These are phyloP conservation scores for Buathra laborator DNA, from an alignment of 2,888 invertebrate genomes.

Conservation along the genomic window DNA sequence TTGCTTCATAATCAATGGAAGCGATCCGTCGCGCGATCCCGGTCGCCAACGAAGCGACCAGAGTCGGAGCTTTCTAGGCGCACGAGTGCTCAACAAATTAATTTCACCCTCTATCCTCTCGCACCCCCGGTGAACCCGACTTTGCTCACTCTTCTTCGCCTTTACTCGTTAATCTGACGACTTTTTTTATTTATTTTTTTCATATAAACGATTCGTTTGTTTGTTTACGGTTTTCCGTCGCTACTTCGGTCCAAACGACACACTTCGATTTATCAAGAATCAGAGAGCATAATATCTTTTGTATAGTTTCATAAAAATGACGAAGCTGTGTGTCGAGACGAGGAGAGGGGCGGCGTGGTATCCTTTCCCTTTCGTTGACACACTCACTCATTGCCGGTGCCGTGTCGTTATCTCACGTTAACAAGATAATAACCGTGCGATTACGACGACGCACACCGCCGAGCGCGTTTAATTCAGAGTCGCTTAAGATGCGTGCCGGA, in stretches of 20 bases:
- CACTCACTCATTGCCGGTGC: neutral
- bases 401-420: slow-evolving; percentile 73
- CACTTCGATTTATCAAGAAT: too few species aligned
- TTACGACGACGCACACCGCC: slow-evolving; percentile 73
- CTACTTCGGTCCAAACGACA: too few species aligned
- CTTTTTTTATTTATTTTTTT: neutral
- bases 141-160: slow-evolving; percentile 30
- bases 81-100: slow-evolving; percentile 77
- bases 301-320: neutral
- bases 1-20: slow-evolving; percentile 82
- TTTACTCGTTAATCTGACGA: neutral
- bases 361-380: slow-evolving; percentile 16
- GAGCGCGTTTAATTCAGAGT: slow-evolving; percentile 79
- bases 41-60: slow-evolving; percentile 60
- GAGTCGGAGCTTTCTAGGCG: slow-evolving; percentile 66
- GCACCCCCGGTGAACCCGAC: slow-evolving; percentile 68
- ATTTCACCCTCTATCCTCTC: slow-evolving; percentile 75
- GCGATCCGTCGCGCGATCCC: slow-evolving; percentile 73
- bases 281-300: neutral
- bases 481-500: slow-evolving; percentile 79
- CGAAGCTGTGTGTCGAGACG: neutral
- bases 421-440: slow-evolving; percentile 83
- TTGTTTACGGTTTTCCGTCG: too few species aligned
- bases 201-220: too few species aligned
- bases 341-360: neutral